Evolutionary conservation across 37 sponge, comb jelly and placozoan genomes (phyloP).

Genomic region (Amphimedon queenslandica): DNA sequence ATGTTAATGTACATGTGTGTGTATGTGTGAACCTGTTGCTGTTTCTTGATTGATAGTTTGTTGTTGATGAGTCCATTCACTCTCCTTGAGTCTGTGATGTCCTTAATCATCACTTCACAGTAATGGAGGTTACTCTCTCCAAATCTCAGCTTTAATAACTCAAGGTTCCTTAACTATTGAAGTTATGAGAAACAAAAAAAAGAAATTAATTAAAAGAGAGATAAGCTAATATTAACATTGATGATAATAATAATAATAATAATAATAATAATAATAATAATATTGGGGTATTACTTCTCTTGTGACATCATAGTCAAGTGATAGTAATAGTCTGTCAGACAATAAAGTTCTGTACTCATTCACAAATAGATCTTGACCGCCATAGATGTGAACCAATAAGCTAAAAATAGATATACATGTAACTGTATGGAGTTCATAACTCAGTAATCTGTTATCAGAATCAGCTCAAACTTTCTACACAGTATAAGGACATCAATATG

Average conservation of each 20-base stretch:
- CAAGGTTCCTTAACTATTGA: slow-evolving; percentile 78
- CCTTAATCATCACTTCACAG: slow-evolving; percentile 96
- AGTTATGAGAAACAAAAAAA: too few species aligned
- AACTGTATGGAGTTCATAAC: too few species aligned
- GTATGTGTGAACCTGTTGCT: too few species aligned
- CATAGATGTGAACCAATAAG: slow-evolving; percentile 88
- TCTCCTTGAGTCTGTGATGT: slow-evolving; percentile 82
- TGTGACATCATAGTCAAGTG: slow-evolving; percentile 63
- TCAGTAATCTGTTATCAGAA: too few species aligned
- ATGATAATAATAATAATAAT: neutral
- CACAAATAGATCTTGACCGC: slow-evolving; percentile 88
- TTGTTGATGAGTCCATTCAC: slow-evolving; percentile 35
- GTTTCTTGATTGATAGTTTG: too few species aligned
- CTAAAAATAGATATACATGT: too few species aligned
- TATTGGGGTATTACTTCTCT: slow-evolving; percentile 78
- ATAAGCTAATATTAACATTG: too few species aligned
- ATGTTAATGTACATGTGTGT: too few species aligned
- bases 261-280: slow-evolving; percentile 2
- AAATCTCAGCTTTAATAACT: slow-evolving; percentile 83
- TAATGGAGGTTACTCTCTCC: slow-evolving; percentile 79
- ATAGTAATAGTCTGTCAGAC: slow-evolving; percentile 81
- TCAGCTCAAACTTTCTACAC: too few species aligned
- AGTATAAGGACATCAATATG: too few species aligned
- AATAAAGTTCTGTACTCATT: slow-evolving; percentile 85
- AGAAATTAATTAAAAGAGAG: neutral